Percentiles rank a stretch among this genome's conserved stretches.
Evolutionary conservation across 1,140 invertebrate species (phyloP).

Genomic region (Psix sp.): DNA sequence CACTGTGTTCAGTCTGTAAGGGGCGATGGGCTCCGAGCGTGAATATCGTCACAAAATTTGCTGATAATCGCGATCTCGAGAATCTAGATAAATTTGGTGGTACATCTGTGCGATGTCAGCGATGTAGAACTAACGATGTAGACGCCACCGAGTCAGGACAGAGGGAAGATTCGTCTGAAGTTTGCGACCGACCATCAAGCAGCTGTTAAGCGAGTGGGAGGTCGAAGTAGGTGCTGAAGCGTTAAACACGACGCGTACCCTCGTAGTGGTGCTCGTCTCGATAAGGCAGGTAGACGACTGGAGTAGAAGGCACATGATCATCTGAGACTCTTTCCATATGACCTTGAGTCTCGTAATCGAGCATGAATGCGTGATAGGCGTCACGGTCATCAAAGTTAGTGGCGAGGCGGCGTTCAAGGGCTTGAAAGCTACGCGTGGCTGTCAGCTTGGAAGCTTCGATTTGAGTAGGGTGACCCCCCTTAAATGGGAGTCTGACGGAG

Average conservation of each 20-base stretch:
- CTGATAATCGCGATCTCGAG: slow-evolving; percentile 1
- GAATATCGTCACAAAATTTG: neutral
- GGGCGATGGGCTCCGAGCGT: neutral
- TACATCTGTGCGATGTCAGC: slow-evolving; percentile 6
- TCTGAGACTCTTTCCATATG: neutral
- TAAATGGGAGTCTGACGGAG: too few relatives aligned
- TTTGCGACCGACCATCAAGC: neutral
- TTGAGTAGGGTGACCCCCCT: too few relatives aligned
- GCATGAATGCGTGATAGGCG: neutral
- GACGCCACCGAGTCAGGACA: neutral
- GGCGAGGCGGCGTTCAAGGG: neutral
- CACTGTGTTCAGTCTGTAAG: neutral
- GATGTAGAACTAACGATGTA: neutral
- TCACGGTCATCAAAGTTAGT: neutral
- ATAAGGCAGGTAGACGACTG: neutral
- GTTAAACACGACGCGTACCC: neutral
- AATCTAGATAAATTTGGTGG: neutral
- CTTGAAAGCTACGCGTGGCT: too few relatives aligned
- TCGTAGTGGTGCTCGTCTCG: neutral
- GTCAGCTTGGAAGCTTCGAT: too few relatives aligned
- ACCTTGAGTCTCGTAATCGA: neutral
- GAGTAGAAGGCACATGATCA: too few relatives aligned
- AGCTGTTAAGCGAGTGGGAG: neutral
- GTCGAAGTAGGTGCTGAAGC: neutral
- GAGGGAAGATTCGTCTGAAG: neutral